A percentile compares a stretch with the other conserved stretches of the same genome.
Evolutionary conservation across 2,797 vertebrate genomes (phyloP).

Genomic region (Schizopygopsis pylzovi): DNA sequence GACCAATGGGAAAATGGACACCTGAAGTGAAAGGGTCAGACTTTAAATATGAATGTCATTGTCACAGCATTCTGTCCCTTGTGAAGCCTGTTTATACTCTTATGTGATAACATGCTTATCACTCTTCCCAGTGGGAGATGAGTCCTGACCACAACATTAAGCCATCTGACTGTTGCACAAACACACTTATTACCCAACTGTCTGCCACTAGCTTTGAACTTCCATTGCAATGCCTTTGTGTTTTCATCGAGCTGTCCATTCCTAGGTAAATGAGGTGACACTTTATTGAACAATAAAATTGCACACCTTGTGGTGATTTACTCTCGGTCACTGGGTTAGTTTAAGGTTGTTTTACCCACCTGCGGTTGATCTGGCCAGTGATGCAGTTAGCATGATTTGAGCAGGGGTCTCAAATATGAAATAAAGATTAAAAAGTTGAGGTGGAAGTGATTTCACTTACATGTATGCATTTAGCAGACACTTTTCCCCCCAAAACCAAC

Average conservation of each 20-base stretch:
- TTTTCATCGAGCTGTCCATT: not conserved
- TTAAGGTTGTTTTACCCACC: conserved; percentile 11
- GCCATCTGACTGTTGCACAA: conserved; percentile 13
- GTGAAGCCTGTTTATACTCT: conserved; percentile 25
- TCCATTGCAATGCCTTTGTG: not conserved
- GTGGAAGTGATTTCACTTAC: not conserved
- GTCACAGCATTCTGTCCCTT: conserved; percentile 11
- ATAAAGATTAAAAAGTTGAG: not conserved
- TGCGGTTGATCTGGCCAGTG: not conserved
- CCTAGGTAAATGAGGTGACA: not conserved
- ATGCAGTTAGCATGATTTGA: not conserved
- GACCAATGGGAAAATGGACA: not conserved
- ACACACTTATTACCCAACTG: conserved; percentile 12
- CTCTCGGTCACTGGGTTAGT: not conserved
- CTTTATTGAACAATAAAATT: not conserved
- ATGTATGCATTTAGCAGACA: not conserved
- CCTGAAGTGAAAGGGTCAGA: conserved; percentile 28
- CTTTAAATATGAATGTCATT: conserved; percentile 24
- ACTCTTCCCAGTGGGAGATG: conserved; percentile 12
- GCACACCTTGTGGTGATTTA: not conserved
- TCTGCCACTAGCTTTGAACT: conserved; percentile 11
- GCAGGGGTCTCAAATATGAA: not conserved
- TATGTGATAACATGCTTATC: conserved; percentile 12
- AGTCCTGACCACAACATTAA: conserved; percentile 32
- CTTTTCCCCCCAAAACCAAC: not conserved